Percentiles rank a stretch among this genome's conserved stretches.
Conservation (phyloP, 2,888 invertebrate species). For the Agrochola litura region DNA sequence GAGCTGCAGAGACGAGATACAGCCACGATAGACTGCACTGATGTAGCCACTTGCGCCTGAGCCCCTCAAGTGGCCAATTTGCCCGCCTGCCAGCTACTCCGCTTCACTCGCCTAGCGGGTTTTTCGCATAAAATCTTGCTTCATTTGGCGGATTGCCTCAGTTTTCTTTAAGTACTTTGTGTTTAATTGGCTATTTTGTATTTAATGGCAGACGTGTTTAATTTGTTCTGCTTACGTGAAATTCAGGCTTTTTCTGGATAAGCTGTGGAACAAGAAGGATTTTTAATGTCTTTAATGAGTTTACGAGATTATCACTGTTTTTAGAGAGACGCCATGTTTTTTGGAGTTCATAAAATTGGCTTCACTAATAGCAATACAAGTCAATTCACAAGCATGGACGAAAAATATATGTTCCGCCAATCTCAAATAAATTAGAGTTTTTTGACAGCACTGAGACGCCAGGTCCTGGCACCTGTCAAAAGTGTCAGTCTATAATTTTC, state of each 20-base stretch:
- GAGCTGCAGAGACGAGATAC: slow-evolving; percentile 44
- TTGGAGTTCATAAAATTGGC: no score
- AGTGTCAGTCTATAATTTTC: no score
- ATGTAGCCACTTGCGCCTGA: slow-evolving; percentile 53
- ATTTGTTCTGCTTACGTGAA: slow-evolving; percentile 15
- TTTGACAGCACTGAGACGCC: no score
- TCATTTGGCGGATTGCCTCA: slow-evolving; percentile 40
- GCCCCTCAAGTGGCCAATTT: slow-evolving; percentile 69
- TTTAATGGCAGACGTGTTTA: slow-evolving; percentile 17
- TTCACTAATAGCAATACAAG: no score
- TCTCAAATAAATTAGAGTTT: no score
- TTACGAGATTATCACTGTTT: background rate
- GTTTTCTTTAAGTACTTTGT: slow-evolving; percentile 28
- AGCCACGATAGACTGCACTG: slow-evolving; percentile 37
- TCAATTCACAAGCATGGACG: no score
- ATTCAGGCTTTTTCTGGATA: background rate
- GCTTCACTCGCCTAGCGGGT: slow-evolving; percentile 16
- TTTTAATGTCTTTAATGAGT: background rate
- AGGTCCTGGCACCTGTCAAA: no score
- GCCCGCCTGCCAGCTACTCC: slow-evolving; percentile 43
- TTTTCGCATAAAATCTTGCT: slow-evolving; percentile 48
- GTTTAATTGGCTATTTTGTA: slow-evolving; percentile 37
- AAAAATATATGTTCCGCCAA: no score
- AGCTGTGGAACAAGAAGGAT: background rate
- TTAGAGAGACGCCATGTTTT: background rate